Percentiles rank a stretch among this genome's conserved stretches.
These are phyloP conservation scores for Ommatoiulus sabulosus DNA, from an alignment of 2,888 invertebrate genomes.

Conservation along the genomic window DNA sequence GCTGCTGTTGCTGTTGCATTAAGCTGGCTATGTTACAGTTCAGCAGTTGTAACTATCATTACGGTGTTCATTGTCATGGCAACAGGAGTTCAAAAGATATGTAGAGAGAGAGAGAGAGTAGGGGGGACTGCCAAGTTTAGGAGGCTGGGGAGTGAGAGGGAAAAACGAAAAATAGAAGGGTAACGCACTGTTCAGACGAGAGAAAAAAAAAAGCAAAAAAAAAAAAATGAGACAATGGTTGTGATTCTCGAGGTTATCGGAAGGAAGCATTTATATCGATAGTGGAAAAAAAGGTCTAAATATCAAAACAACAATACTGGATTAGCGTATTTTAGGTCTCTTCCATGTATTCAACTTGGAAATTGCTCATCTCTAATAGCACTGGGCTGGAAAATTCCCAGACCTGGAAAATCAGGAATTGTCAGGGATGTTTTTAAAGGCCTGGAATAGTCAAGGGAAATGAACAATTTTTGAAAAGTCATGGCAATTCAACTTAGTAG, in stretches of 20 bases:
- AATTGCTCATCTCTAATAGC: background rate
- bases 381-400: no score
- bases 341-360: background rate
- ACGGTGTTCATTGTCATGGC: constrained; percentile 31
- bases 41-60: constrained; percentile 39
- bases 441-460: no score
- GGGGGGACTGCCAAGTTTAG: constrained; percentile 20
- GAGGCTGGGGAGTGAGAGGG: constrained; percentile 3
- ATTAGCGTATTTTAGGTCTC: background rate
- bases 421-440: no score
- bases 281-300: background rate
- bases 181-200: background rate
- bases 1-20: background rate
- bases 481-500: no score
- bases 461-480: no score
- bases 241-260: constrained; percentile 35
- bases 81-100: constrained; percentile 36
- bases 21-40: constrained; percentile 8
- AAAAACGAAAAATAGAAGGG: constrained; percentile 24
- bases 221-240: background rate
- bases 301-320: background rate
- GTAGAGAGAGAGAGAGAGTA: constrained; percentile 13
- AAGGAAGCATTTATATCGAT: constrained; percentile 24
- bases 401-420: no score
- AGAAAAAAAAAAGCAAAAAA: background rate